Base-by-base conservation (phyloP, 2,888 invertebrate genomes). In the Saturnia japonica region DNA sequence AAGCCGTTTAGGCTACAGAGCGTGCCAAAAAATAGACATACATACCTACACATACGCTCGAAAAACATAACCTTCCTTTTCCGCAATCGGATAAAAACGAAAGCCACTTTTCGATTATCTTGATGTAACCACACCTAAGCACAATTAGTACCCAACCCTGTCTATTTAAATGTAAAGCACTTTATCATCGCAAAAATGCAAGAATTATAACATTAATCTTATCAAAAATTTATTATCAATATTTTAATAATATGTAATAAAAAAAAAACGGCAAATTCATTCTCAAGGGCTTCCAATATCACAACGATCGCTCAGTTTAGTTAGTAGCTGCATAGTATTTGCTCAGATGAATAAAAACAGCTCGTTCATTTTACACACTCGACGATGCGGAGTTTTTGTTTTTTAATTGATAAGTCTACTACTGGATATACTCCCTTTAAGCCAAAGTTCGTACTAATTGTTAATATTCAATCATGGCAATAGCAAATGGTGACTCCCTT, bases 181-280 rank as follows among this genome's bases (percentile, higher is more conserved):
- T 60, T 60, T 60, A 60, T 28, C 25, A 28, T n/a, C 64, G 40
- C 2, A 64, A 34, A 64, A n/a, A 64, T 40, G 40, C 40, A 1
- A 40, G 40, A 40, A 40, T 40, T 40, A 64, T 64, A 40, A 11
- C 22, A 40, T n/a, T n/a, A 64, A 64, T 64, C 64, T 64, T 64
- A 64, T 64, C 64, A 64, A n/a, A 4, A 9, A 34, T 8, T n/a
- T 19, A 40, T 64, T 64, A 40, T 64, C 64, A 64, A 11, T n/a
- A 64, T 64, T 64, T 64, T 12, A 40, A 64, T 64, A 40, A 64
- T 40, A 40, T 64, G 40, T 64, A 64, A 64, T 64, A n/a, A 8
- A 6, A 64, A 64, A 64, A 40, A 60, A 64, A 62, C 40, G 2
- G n/a, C 64, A 2, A 64, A 64, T n/a, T 64, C 64, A 64, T 64